These are phyloP conservation scores for Daboia siamensis DNA, from an alignment of 2,113 vertebrate species.

Conservation along the genomic window DNA sequence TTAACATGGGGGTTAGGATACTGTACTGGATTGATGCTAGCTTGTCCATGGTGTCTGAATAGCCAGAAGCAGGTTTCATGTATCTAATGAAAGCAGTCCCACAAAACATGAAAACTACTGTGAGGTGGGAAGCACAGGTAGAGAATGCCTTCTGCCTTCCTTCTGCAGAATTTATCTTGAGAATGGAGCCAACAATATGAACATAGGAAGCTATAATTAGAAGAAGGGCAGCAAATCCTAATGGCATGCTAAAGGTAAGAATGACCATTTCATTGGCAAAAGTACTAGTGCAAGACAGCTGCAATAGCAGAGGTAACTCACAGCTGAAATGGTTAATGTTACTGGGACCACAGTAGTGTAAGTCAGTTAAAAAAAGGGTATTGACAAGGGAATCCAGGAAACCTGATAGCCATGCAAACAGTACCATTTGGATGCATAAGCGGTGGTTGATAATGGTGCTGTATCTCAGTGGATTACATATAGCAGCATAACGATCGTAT, in stretches of 20 bases:
- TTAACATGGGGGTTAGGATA: constrained; percentile 20
- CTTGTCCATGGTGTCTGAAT: constrained; percentile 25
- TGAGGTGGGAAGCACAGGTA: constrained; percentile 57
- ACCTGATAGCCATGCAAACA: constrained; percentile 29
- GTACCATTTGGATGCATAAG: constrained; percentile 25
- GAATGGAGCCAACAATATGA: constrained; percentile 46
- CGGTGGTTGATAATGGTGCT: constrained; percentile 3
- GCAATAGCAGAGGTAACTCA: constrained; percentile 19
- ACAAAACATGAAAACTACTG: constrained; percentile 56
- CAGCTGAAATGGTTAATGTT: constrained; percentile 35
- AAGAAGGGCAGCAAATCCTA: constrained; percentile 29
- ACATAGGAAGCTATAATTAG: constrained; percentile 51
- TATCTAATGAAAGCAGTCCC: constrained; percentile 56
- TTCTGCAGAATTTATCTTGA: constrained; percentile 47
- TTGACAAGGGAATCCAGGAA: constrained; percentile 38
- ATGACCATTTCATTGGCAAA: constrained; percentile 43
- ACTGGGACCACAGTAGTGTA: constrained; percentile 16
- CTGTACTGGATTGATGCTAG: constrained; percentile 25
- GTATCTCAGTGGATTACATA: constrained; percentile 51
- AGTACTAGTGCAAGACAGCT: constrained; percentile 17
- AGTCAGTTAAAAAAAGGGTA: constrained; percentile 13
- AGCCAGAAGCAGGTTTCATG: constrained; percentile 31
- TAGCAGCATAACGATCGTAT: constrained; percentile 54
- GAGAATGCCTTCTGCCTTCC: constrained; percentile 56
- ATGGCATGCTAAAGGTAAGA: constrained; percentile 22